Evolutionary conservation across 2,113 vertebrate genomes (phyloP).

Genomic region (Bufo bufo): DNA sequence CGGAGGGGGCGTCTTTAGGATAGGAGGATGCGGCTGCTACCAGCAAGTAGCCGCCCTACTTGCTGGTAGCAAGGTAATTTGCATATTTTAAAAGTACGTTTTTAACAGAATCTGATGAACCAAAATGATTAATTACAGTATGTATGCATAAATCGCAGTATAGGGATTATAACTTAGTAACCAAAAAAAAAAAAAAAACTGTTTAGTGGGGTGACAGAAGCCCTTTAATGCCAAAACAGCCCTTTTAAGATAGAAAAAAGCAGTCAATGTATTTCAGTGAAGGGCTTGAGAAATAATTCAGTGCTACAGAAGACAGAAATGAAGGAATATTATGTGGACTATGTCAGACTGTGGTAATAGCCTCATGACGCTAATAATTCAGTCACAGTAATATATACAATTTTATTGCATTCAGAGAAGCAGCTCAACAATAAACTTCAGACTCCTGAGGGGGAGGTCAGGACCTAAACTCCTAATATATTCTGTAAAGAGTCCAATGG

Average conservation of each 20-base stretch:
- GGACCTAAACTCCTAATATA: slow-evolving; percentile 31
- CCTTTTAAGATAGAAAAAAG: background rate
- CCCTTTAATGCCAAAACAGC: background rate
- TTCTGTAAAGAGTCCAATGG: slow-evolving; percentile 30
- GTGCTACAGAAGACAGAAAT: slow-evolving; percentile 51
- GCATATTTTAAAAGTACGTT: too few relatives aligned
- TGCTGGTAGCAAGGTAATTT: too few relatives aligned
- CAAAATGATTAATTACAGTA: too few relatives aligned
- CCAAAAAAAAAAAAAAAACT: too few relatives aligned
- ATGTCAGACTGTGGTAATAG: slow-evolving; percentile 43
- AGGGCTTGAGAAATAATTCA: slow-evolving; percentile 17
- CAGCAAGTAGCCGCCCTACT: too few relatives aligned
- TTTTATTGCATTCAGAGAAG: slow-evolving; percentile 57
- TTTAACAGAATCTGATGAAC: too few relatives aligned
- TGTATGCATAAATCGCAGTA: too few relatives aligned
- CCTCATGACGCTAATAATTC: slow-evolving; percentile 13
- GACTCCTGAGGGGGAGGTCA: slow-evolving; percentile 15
- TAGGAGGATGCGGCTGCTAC: too few relatives aligned
- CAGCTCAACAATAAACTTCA: slow-evolving; percentile 1
- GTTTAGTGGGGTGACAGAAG: too few relatives aligned
- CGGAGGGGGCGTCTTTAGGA: too few relatives aligned
- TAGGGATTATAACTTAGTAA: too few relatives aligned
- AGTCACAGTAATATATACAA: slow-evolving; percentile 66
- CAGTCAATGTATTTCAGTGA: slow-evolving; percentile 3
- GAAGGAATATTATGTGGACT: background rate